Percentiles rank a stretch among this genome's conserved stretches.
These are phyloP conservation scores for Megaustenia siamemsis DNA, from an alignment of 2,888 invertebrate species.

Conservation along the genomic window DNA sequence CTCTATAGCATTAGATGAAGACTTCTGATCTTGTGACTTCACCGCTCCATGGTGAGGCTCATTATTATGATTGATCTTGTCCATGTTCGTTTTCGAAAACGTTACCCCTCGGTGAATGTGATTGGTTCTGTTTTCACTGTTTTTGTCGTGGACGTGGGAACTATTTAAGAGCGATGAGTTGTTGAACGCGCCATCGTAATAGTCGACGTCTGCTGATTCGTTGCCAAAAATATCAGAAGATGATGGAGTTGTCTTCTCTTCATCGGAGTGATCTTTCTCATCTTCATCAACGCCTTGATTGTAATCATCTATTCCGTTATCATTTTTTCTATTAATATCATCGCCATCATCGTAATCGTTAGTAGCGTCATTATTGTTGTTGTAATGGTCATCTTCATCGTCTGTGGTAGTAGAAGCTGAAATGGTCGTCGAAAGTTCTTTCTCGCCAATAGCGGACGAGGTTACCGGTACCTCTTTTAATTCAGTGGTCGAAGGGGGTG, in stretches of 20 bases:
- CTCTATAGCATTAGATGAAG: neutral
- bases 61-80: neutral
- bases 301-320: too few relatives aligned
- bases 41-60: neutral
- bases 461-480: neutral
- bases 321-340: neutral
- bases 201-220: neutral
- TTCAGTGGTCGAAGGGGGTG: neutral
- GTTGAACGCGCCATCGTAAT: neutral
- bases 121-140: neutral
- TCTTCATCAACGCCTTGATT: neutral
- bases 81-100: constrained; percentile 1
- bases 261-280: neutral
- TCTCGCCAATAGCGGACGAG: neutral
- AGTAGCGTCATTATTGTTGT: neutral
- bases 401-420: neutral
- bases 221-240: neutral
- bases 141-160: neutral
- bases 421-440: neutral
- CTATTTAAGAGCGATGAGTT: too few relatives aligned
- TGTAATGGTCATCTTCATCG: neutral
- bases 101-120: neutral
- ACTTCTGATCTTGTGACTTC: neutral
- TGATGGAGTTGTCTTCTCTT: neutral
- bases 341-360: neutral